phyloP scores from a whole-genome alignment of 2,797 vertebrate species.

The Pantherophis alleghaniensis region DNA sequence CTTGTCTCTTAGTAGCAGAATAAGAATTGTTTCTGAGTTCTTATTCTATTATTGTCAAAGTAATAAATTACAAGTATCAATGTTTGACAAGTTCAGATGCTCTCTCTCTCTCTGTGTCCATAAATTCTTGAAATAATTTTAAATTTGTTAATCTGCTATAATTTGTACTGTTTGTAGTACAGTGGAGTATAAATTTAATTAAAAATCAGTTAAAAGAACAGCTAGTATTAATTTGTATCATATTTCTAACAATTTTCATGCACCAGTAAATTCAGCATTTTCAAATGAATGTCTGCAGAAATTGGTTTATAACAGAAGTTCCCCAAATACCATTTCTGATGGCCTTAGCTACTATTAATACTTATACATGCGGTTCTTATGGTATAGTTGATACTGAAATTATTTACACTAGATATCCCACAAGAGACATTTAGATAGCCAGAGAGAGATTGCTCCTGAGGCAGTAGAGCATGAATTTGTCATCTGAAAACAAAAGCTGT shows the following conservation, averaged over 20 bases:
- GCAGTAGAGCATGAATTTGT: constrained; percentile 43
- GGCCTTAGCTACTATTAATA: not conserved
- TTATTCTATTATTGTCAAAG: not conserved
- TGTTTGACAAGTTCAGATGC: not conserved
- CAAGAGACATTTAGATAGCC: constrained; percentile 5
- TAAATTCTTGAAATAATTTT: not conserved
- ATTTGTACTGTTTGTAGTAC: not conserved
- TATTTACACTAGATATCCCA: not conserved
- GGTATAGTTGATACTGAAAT: not conserved
- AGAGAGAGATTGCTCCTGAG: not conserved
- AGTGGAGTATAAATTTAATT: not conserved
- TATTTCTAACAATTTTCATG: not conserved
- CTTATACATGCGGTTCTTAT: not conserved
- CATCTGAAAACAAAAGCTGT: constrained; percentile 18
- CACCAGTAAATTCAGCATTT: not conserved
- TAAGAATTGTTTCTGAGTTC: not conserved
- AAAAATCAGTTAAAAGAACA: not conserved
- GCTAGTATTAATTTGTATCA: not conserved
- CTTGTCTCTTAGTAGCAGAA: not conserved
- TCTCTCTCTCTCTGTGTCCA: not conserved
- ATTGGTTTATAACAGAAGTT: not conserved
- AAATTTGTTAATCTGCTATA: not conserved
- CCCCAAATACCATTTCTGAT: not conserved
- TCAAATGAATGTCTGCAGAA: not conserved
- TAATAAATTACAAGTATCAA: not conserved